Base-by-base conservation (phyloP, 2,113 vertebrate genomes). In the Isurus oxyrinchus region DNA sequence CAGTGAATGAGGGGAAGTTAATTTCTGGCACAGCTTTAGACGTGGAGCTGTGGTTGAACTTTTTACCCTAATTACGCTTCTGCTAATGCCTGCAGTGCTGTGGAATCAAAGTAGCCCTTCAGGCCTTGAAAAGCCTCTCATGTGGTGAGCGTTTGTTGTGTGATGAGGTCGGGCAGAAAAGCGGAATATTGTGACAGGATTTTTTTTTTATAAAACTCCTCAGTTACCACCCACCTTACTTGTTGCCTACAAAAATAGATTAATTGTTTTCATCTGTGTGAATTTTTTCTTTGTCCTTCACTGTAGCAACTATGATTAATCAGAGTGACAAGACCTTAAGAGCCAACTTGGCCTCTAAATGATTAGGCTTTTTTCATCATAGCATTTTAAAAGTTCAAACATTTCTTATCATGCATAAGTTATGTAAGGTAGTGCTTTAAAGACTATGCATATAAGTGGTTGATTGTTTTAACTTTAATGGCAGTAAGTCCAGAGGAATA, bases 51-150 rank as follows among this genome's bases (percentile, higher is more conserved):
- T 97, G 98, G 98, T 98, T 99, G 98, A 99, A 99, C 98, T 99
- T 99, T 99, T 99, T 99, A 99, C 99, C 98, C 98, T 99, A 98
- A 99, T 99, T 99, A 99, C 98, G 98, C 98, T 98, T 98, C 98
- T 97, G 96, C 98, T 99, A 98, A 99, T 99, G 99, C 98, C 98
- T 98, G 98, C 98, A 98, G 99, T 98, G 97, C 98, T 98, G 98
- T 98, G 98, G 98, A 99, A 99, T 99, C 98, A 99, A 98, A 98
- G 98, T 97, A 97, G 97, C 98, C 98, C 98, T 98, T 97, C 98
- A 97, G 98, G 98, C 98, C 98, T 98, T 98, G 97, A 97, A 98
- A 98, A 98, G 98, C 97, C 98, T 99, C 98, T 99, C 98, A 99
- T 99, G 99, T 99, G 99, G 99, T 97, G 8, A 97, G 97, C 97